Evolutionary conservation across 2,113 vertebrate genomes (phyloP).

Genomic region (Myotis yumanensis): DNA sequence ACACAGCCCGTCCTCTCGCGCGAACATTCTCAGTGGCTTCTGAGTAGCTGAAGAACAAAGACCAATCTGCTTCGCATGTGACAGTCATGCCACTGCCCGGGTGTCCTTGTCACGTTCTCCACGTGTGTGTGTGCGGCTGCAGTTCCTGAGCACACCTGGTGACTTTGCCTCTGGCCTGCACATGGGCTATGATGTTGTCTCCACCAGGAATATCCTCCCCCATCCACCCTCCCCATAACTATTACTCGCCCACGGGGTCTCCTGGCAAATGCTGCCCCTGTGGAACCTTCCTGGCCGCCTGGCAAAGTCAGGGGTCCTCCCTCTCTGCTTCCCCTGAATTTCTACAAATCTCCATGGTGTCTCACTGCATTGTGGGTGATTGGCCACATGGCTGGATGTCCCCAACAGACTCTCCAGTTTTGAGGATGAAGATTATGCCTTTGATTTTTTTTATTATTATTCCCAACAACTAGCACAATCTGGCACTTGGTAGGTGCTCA

Average conservation of each 20-base stretch:
- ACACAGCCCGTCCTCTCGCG: not conserved
- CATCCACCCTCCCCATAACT: too few species aligned
- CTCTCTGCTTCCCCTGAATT: not conserved
- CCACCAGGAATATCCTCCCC: not conserved
- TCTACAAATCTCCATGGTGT: not conserved
- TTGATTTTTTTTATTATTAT: not conserved
- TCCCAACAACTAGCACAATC: not conserved
- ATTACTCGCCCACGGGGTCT: not conserved
- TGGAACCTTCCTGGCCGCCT: not conserved
- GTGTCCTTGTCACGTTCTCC: not conserved
- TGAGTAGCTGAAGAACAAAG: not conserved
- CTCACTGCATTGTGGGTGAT: not conserved
- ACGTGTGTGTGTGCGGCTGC: not conserved
- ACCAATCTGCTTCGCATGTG: not conserved
- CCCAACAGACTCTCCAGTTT: not conserved
- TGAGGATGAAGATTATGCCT: not conserved
- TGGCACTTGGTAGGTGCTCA: not conserved
- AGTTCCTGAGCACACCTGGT: not conserved
- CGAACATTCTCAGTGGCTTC: not conserved
- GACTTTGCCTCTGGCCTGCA: not conserved
- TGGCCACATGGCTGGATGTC: not conserved
- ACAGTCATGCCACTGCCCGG: too few species aligned
- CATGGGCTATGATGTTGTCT: rapidly evolving
- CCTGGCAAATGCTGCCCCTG: not conserved
- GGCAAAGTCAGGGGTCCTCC: not conserved